These are phyloP conservation scores for Athetis lepigone DNA, from an alignment of 2,888 invertebrate genomes.

Conservation along the genomic window DNA sequence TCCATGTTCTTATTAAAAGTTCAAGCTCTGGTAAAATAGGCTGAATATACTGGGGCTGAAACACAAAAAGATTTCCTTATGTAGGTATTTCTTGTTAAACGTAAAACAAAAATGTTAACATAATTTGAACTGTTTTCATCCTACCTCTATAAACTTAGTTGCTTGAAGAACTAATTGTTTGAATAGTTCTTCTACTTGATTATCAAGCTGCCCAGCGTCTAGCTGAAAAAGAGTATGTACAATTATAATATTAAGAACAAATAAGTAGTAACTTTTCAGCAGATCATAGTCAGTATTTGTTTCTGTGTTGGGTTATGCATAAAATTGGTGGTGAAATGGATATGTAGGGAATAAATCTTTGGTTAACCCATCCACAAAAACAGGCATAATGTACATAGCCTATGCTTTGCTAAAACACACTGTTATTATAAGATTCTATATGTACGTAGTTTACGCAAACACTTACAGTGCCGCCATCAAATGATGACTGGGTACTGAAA, in stretches of 20 bases:
- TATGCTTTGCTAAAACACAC: too few relatives aligned
- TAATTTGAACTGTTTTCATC: conserved; percentile 21
- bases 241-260: too few relatives aligned
- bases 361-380: background rate
- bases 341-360: background rate
- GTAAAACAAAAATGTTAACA: background rate
- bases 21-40: conserved; percentile 93
- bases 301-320: background rate
- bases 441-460: too few relatives aligned
- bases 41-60: conserved; percentile 91
- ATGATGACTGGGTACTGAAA: background rate
- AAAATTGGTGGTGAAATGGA: background rate
- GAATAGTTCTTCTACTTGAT: conserved; percentile 94
- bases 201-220: conserved; percentile 95
- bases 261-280: background rate
- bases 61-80: conserved; percentile 70
- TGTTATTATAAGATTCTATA: too few relatives aligned
- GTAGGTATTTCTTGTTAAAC: background rate
- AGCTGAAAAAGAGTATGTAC: conserved; percentile 83
- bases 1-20: conserved; percentile 91
- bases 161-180: conserved; percentile 92
- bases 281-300: background rate
- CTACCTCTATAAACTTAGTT: conserved; percentile 92
- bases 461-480: background rate
- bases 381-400: background rate